Evolutionary conservation across 2,888 invertebrate species (phyloP).

Genomic region (Agonopterix alstromeriana): DNA sequence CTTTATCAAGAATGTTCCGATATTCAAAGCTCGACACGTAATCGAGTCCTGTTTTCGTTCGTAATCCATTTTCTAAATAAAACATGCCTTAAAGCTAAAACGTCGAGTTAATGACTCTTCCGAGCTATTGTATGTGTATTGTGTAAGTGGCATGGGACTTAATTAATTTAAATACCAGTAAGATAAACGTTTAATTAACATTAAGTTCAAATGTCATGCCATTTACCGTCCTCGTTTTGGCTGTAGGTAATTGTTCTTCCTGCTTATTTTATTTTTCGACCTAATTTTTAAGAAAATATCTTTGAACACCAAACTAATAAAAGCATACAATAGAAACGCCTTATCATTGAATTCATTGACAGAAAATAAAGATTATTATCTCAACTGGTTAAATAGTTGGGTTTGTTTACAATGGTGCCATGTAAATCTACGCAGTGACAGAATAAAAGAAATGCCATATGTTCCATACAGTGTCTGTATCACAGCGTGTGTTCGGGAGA

Average conservation of each 20-base stretch:
- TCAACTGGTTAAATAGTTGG: neutral
- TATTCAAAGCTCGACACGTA: too few species aligned
- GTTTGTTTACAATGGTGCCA: conserved; percentile 17
- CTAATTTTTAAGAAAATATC: neutral
- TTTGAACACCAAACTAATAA: neutral
- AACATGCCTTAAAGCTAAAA: neutral
- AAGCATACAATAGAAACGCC: neutral
- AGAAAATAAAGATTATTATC: too few species aligned
- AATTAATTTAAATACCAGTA: conserved; percentile 5
- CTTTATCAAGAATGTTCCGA: conserved; percentile 2
- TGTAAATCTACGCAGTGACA: conserved; percentile 21
- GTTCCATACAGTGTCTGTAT: conserved; percentile 14
- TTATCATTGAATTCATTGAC: too few species aligned
- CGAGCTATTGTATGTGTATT: neutral
- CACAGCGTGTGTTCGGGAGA: conserved; percentile 13
- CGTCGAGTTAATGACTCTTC: neutral
- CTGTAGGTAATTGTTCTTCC: too few species aligned
- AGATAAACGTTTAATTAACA: conserved; percentile 6
- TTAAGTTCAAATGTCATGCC: conserved; percentile 2
- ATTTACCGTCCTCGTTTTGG: conserved; percentile 1
- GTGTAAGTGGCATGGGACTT: neutral
- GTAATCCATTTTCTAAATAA: too few species aligned
- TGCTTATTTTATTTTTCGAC: too few species aligned
- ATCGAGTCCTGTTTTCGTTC: too few species aligned
- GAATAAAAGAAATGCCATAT: conserved; percentile 21